These are phyloP conservation scores for Epirrhoe alternata DNA, from an alignment of 2,888 invertebrate genomes.

Conservation along the genomic window DNA sequence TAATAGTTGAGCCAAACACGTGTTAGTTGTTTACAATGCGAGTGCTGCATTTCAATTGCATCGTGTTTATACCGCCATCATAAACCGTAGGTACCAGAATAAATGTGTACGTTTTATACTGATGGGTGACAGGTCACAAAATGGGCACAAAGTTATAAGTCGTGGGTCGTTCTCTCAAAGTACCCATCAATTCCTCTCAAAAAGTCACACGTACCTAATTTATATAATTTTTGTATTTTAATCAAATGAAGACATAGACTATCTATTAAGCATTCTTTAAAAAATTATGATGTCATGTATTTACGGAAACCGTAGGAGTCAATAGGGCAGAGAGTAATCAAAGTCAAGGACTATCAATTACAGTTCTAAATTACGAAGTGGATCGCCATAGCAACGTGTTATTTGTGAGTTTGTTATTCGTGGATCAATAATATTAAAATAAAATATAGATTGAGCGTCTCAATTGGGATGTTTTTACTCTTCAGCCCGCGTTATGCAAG, in stretches of 20 bases:
- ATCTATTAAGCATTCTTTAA: neutral
- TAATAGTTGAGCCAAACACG: constrained; percentile 17
- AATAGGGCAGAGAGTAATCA: neutral
- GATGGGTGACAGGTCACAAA: too few relatives aligned
- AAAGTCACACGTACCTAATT: too few relatives aligned
- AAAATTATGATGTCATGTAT: neutral
- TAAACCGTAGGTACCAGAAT: neutral
- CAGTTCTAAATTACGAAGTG: neutral
- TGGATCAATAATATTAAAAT: too few relatives aligned
- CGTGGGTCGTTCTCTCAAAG: too few relatives aligned
- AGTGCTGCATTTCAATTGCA: constrained; percentile 19
- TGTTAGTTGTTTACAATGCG: constrained; percentile 24
- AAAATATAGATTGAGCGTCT: too few relatives aligned
- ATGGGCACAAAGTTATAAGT: too few relatives aligned
- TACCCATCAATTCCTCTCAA: too few relatives aligned
- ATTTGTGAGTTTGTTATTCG: neutral
- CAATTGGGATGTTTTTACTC: too few relatives aligned
- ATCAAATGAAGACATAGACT: neutral
- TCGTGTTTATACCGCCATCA: constrained; percentile 1
- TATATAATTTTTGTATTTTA: too few relatives aligned
- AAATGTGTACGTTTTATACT: neutral
- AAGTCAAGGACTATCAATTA: neutral
- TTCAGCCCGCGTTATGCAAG: too few relatives aligned
- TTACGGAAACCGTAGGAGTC: neutral
- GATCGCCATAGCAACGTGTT: neutral